These are phyloP conservation scores for Chiloscyllium punctatum DNA, from an alignment of 2,797 vertebrate genomes.

Conservation along the genomic window DNA sequence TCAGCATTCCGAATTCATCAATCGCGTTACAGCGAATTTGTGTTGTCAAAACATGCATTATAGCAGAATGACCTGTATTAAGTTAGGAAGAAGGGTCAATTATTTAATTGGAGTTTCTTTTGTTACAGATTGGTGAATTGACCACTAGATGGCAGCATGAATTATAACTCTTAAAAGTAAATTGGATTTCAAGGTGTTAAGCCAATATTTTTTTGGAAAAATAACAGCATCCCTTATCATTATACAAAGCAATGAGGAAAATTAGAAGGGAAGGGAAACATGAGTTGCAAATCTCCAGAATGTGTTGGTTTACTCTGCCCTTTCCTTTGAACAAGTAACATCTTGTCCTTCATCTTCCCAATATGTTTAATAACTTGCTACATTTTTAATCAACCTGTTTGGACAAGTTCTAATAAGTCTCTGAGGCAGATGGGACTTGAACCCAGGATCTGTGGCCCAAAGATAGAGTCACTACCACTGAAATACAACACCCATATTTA, in stretches of 20 bases:
- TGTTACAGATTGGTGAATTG: background rate
- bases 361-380: background rate
- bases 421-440: too few species aligned
- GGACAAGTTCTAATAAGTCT: too few species aligned
- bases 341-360: background rate
- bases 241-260: background rate
- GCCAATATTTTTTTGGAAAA: background rate
- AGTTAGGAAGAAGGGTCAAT: background rate
- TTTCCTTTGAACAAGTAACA: background rate
- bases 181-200: background rate
- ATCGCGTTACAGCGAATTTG: too few species aligned
- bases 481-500: too few species aligned
- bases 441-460: too few species aligned
- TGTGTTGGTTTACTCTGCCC: background rate
- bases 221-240: background rate
- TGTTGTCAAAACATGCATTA: too few species aligned
- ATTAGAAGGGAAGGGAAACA: background rate
- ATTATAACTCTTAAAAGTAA: background rate
- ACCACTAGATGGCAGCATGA: constrained; percentile 32
- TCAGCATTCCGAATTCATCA: too few species aligned
- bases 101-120: background rate
- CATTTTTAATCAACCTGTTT: too few species aligned
- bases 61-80: too few species aligned
- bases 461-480: too few species aligned
- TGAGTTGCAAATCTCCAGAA: background rate